These are phyloP conservation scores for Anas flavirostris DNA, from an alignment of 2,797 vertebrate genomes.

Conservation along the genomic window DNA sequence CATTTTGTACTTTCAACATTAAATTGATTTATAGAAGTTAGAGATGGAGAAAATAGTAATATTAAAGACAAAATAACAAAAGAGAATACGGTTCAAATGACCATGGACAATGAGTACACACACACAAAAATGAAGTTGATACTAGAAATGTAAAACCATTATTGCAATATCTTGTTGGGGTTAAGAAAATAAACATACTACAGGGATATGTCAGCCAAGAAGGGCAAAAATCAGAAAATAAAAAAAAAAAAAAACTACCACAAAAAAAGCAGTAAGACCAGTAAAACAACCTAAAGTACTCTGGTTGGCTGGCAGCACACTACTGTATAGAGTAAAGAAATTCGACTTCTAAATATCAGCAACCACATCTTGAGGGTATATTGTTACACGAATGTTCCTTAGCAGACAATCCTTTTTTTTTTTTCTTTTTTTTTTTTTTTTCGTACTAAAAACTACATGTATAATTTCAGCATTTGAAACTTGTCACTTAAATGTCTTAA, in stretches of 20 bases:
- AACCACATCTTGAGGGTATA: neutral
- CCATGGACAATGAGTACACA: neutral
- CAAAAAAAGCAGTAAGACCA: neutral
- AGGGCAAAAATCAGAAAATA: neutral
- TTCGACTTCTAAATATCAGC: neutral
- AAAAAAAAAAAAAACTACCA: neutral
- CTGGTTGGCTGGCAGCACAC: neutral
- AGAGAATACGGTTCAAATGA: neutral
- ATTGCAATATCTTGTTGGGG: neutral
- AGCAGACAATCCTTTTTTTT: neutral
- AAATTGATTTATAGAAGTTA: too few species aligned
- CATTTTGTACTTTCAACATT: too few species aligned
- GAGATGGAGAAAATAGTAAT: neutral
- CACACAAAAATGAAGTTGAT: neutral
- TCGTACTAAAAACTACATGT: neutral
- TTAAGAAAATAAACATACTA: neutral
- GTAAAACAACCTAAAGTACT: neutral
- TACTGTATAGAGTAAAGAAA: neutral
- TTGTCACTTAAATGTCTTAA: neutral
- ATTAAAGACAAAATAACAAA: neutral
- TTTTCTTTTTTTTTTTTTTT: too few species aligned
- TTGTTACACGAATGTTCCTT: neutral
- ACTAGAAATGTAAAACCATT: neutral
- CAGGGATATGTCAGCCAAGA: neutral
- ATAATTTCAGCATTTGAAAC: neutral